A percentile compares a stretch with the other conserved stretches of the same genome.
phyloP scores from a whole-genome alignment of 2,888 invertebrate species.

The Eupithecia tripunctaria region DNA sequence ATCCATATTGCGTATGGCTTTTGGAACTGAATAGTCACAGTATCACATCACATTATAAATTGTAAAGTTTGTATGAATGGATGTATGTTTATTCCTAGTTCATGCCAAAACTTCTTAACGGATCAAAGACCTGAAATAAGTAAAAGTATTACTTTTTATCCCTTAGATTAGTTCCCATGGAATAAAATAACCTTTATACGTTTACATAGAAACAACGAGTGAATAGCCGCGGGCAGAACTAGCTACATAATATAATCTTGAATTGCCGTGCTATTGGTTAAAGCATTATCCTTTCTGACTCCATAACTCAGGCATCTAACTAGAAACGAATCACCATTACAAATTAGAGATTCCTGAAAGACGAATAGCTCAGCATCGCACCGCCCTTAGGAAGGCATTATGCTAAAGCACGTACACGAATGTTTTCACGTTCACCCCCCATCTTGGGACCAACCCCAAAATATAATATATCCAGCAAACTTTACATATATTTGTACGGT shows the following conservation, averaged over 20 bases:
- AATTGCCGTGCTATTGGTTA: neutral
- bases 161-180: too few relatives aligned
- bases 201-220: too few relatives aligned
- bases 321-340: constrained; percentile 79
- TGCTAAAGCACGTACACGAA: constrained; percentile 82
- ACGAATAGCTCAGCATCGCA: constrained; percentile 80
- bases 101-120: too few relatives aligned
- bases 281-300: neutral
- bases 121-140: too few relatives aligned
- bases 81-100: too few relatives aligned
- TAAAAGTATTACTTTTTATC: too few relatives aligned
- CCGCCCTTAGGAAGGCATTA: constrained; percentile 79
- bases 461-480: constrained; percentile 84
- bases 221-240: too few relatives aligned
- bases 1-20: neutral
- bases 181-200: too few relatives aligned
- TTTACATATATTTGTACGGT: constrained; percentile 85
- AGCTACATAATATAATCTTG: too few relatives aligned
- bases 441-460: constrained; percentile 79
- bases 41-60: too few relatives aligned
- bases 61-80: too few relatives aligned
- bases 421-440: constrained; percentile 81
- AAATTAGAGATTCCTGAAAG: constrained; percentile 84
- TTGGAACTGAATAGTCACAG: neutral
- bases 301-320: constrained; percentile 53